Evolutionary conservation across 2,113 vertebrate species (phyloP).

Genomic region (Holacanthus passer): DNA sequence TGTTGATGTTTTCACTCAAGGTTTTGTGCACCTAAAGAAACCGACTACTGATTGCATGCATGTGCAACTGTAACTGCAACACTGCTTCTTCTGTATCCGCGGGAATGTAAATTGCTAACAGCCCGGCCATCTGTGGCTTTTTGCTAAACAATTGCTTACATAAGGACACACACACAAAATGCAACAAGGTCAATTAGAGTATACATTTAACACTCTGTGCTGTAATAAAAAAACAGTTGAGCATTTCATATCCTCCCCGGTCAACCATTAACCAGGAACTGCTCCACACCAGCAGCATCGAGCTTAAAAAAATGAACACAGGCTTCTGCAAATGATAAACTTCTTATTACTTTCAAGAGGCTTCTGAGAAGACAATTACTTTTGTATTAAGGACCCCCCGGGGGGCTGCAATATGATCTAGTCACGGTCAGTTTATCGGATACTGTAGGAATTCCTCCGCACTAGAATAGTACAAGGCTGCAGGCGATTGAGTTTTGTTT

Average conservation of each 20-base stretch:
- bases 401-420: constrained; percentile 67
- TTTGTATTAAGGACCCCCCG: constrained; percentile 71
- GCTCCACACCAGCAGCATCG: not conserved
- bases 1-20: constrained; percentile 6
- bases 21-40: not conserved
- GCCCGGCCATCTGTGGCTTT: not conserved
- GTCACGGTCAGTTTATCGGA: constrained; percentile 62
- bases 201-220: constrained; percentile 16
- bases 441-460: constrained; percentile 67
- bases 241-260: constrained; percentile 43
- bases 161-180: constrained; percentile 6
- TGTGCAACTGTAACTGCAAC: not conserved
- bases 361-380: constrained; percentile 72
- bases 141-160: not conserved
- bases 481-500: constrained; percentile 27
- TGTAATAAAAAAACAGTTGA: constrained; percentile 26
- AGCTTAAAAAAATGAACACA: constrained; percentile 35
- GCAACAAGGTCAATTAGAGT: constrained; percentile 6
- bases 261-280: constrained; percentile 77
- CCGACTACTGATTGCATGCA: not conserved
- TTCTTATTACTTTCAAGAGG: constrained; percentile 44
- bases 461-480: constrained; percentile 45
- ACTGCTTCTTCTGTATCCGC: constrained; percentile 12
- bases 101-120: not conserved
- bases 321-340: constrained; percentile 56